Percentiles rank a stretch among this genome's conserved stretches.
These are phyloP conservation scores for Byasa hedistus DNA, from an alignment of 2,888 invertebrate species.

Conservation along the genomic window DNA sequence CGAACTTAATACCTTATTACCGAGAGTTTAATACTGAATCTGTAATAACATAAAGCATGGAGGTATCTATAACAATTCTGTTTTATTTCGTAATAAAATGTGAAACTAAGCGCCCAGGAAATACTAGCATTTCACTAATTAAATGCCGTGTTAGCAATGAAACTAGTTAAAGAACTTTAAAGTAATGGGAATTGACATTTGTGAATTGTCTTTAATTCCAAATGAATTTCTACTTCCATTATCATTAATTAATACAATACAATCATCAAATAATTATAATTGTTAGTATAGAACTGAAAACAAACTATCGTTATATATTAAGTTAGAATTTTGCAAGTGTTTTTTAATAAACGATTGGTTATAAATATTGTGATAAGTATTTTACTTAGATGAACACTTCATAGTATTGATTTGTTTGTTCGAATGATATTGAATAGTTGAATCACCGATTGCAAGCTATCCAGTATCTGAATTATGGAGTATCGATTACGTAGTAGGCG, in stretches of 20 bases:
- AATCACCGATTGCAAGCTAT: conserved; percentile 15
- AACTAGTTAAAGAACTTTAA: background rate
- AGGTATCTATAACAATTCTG: conserved; percentile 4
- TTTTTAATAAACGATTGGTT: too few species aligned
- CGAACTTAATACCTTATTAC: conserved; percentile 9
- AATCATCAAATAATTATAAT: too few species aligned
- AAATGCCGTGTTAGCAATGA: conserved; percentile 19
- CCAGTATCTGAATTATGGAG: conserved; percentile 17
- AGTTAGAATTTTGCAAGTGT: too few species aligned
- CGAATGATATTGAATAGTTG: conserved; percentile 12
- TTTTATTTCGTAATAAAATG: conserved; percentile 24
- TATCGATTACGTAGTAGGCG: conserved; percentile 24
- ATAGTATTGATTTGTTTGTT: background rate
- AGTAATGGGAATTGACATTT: background rate
- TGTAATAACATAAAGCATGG: background rate
- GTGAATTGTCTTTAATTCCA: background rate
- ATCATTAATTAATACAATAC: background rate
- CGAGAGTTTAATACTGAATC: background rate
- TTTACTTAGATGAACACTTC: background rate
- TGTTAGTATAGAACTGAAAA: too few species aligned
- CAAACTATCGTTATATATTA: too few species aligned
- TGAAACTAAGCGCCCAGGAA: conserved; percentile 5
- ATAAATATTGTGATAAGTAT: background rate
- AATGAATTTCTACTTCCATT: background rate
- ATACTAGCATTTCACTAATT: conserved; percentile 13